Base-by-base conservation (phyloP, 1,140 invertebrate genomes). In the Stegodyphus dumicola region DNA sequence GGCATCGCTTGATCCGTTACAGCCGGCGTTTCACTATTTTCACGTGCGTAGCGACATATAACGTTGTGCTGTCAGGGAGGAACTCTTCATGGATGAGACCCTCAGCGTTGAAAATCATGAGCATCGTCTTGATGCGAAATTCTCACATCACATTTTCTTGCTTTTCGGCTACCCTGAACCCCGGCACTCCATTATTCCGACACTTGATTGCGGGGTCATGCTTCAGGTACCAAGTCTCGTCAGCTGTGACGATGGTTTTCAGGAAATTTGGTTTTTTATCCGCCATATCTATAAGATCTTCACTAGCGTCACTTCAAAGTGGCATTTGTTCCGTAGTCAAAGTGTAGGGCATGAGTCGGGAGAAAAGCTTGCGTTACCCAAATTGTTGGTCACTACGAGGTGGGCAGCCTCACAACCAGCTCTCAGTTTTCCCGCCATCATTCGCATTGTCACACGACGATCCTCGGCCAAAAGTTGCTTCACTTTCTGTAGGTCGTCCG, bases 401-500 rank as follows among this genome's bases (percentile, higher is more conserved):
- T 60, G 56, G 56, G 15, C 56, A 0, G 1, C 5, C 15, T 60
- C 9, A 60, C 56, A 15, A 15, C 5, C 56, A 15, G 15, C 5
- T 60, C 15, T 15, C 15, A 10, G 9, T 60, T 60, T 60, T 5
- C 5, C 15, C 1, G 15, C 0, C 5, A 60, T 60, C 1, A 60
- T 60, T 60, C 5, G 9, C 56, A 60, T 5, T 60, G 56, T 60
- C 56, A 69, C 66, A 69, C 17, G 66, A 69, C 66, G 17, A 17
- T 17, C 66, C 66, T 11, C 3, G 56, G 33, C 66, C 66, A 48
- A 69, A 69, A 69, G 66, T 69, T 69, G 3, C 66, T 69, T 69
- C 66, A 69, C 66, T 69, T 69, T 69, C 66, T 69, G 17, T 17
- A 69, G 2, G 10, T 69, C 17, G n/a, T 69, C 66, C 66, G 17